These are phyloP conservation scores for Rhyacophila evoluta DNA, from an alignment of 2,888 invertebrate genomes.

Conservation along the genomic window DNA sequence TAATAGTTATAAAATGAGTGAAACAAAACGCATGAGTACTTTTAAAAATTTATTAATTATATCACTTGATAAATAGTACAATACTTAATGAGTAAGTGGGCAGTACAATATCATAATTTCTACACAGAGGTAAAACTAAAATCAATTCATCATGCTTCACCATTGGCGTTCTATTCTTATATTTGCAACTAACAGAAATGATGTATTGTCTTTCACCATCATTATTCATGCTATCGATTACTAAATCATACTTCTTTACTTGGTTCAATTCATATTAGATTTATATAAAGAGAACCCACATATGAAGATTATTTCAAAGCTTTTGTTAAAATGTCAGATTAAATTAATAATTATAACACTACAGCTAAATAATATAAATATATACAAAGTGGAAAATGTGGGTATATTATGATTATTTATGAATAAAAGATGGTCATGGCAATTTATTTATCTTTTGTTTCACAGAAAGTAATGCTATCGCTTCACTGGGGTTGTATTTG, in stretches of 20 bases:
- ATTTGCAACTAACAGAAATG: neutral
- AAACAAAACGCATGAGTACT: neutral
- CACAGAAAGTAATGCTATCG: neutral
- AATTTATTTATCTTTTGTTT: neutral
- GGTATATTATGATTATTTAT: neutral
- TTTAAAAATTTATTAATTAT: constrained; percentile 47
- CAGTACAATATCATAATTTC: constrained; percentile 48
- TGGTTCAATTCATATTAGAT: neutral
- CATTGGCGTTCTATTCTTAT: neutral
- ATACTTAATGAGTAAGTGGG: constrained; percentile 52
- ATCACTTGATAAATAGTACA: constrained; percentile 54
- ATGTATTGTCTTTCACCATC: neutral
- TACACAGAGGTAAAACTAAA: constrained; percentile 38
- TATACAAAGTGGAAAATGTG: neutral
- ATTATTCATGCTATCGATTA: neutral
- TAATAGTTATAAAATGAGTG: no score
- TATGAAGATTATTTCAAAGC: constrained; percentile 4
- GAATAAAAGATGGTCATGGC: neutral
- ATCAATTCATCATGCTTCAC: neutral
- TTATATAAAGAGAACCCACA: constrained; percentile 9
- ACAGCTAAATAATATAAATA: neutral
- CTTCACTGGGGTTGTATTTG: neutral
- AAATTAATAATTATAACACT: neutral
- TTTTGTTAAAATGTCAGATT: neutral
- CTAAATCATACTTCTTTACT: constrained; percentile 13